Percentiles rank a stretch among this genome's conserved stretches.
Evolutionary conservation across 2,113 vertebrate genomes (phyloP).

Genomic region (Nymphicus hollandicus): DNA sequence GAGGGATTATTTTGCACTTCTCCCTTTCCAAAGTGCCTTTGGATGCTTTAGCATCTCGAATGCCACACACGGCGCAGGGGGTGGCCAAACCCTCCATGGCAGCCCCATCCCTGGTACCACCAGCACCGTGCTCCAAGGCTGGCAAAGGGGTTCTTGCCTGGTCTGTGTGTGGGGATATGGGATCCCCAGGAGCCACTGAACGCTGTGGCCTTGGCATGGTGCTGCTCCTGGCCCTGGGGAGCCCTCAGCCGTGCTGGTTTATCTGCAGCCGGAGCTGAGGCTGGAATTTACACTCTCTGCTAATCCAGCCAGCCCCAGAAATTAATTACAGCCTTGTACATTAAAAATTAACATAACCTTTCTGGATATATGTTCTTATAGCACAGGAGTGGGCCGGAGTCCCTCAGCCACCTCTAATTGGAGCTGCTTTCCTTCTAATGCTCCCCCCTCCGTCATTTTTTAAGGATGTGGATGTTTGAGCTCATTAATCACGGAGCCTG

Average conservation of each 20-base stretch:
- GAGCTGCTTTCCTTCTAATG: constrained; percentile 1
- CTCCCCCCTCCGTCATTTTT: not conserved
- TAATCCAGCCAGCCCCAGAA: constrained; percentile 64
- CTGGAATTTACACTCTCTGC: constrained; percentile 66
- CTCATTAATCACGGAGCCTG: constrained; percentile 19
- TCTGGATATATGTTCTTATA: constrained; percentile 49
- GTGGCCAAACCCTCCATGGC: accelerated
- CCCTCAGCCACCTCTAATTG: constrained; percentile 36
- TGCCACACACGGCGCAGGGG: accelerated
- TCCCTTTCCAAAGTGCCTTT: not conserved
- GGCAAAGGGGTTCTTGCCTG: not conserved
- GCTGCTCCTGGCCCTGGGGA: not conserved
- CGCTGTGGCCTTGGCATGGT: accelerated
- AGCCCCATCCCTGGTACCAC: not conserved
- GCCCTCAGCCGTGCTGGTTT: not conserved
- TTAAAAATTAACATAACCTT: constrained; percentile 73
- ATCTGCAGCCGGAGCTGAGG: not conserved
- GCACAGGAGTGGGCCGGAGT: constrained; percentile 23
- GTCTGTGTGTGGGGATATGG: accelerated
- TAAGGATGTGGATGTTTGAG: not conserved
- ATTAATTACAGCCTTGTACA: constrained; percentile 67
- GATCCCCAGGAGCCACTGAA: not conserved
- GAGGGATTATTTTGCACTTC: not conserved
- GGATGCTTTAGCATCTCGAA: not conserved
- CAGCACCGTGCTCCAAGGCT: accelerated